These are phyloP conservation scores for Mythimna albipuncta DNA, from an alignment of 2,888 invertebrate genomes.

Conservation along the genomic window DNA sequence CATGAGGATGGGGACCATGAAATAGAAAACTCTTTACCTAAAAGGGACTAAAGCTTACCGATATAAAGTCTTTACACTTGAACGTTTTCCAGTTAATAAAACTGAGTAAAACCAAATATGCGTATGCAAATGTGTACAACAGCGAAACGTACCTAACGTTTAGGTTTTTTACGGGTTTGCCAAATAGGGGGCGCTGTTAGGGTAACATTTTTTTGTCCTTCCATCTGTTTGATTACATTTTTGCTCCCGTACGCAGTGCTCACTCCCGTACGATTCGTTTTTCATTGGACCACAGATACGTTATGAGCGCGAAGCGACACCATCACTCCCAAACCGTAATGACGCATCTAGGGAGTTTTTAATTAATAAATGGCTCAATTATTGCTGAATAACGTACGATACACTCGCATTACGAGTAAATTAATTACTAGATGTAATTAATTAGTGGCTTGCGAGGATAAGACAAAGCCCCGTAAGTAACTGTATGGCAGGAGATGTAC, in stretches of 20 bases:
- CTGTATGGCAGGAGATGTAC: constrained; percentile 60
- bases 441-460: constrained; percentile 74
- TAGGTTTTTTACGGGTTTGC: constrained; percentile 55
- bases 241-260: constrained; percentile 27
- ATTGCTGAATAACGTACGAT: constrained; percentile 73
- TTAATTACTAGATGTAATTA: constrained; percentile 85
- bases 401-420: constrained; percentile 74
- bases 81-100: constrained; percentile 51
- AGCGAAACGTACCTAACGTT: constrained; percentile 37
- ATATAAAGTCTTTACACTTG: constrained; percentile 13
- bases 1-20: not conserved
- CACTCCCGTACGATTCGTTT: constrained; percentile 40
- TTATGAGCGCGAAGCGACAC: constrained; percentile 20
- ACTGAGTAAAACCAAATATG: constrained; percentile 53
- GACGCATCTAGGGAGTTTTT: constrained; percentile 66
- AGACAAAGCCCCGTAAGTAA: constrained; percentile 69
- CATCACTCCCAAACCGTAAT: constrained; percentile 32
- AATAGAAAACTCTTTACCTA: not conserved
- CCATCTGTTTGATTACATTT: constrained; percentile 65
- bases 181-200: constrained; percentile 51
- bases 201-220: constrained; percentile 51
- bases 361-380: constrained; percentile 80
- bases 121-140: constrained; percentile 60
- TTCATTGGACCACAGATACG: constrained; percentile 42
- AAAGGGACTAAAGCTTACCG: not conserved